A percentile compares a stretch with the other conserved stretches of the same genome.
Conservation (phyloP, 2,113 vertebrate species). For the Eurystomus gularis region DNA sequence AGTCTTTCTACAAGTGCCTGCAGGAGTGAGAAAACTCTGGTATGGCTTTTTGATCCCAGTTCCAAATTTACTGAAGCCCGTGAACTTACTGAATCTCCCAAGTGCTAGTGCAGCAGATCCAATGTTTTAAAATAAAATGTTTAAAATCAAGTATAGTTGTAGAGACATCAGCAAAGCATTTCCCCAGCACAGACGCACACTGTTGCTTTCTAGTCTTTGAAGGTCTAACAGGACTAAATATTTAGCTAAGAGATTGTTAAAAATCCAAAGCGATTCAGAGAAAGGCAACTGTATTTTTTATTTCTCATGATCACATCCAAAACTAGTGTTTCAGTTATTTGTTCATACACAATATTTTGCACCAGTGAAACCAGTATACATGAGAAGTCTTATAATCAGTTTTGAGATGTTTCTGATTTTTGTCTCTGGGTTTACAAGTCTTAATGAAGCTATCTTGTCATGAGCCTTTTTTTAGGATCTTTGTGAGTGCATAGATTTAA, state of each 20-base stretch:
- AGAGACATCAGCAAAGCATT: neutral
- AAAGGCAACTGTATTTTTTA: neutral
- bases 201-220: neutral
- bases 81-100: neutral
- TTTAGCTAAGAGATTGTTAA: neutral
- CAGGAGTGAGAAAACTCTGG: neutral
- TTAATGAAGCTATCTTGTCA: neutral
- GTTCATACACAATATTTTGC: neutral
- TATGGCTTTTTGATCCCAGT: neutral
- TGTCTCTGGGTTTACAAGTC: neutral
- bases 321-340: neutral
- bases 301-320: neutral
- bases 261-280: neutral
- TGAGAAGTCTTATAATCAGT: neutral
- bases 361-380: neutral
- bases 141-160: slow-evolving; percentile 26
- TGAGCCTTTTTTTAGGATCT: neutral
- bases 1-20: neutral
- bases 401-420: neutral
- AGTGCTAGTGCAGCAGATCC: neutral
- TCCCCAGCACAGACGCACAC: neutral
- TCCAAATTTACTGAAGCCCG: neutral
- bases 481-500: slow-evolving; percentile 23
- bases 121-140: slow-evolving; percentile 4
- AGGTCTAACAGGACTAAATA: neutral